Percentiles rank a stretch among this genome's conserved stretches.
phyloP scores from a whole-genome alignment of 1,140 invertebrate genomes.

The Conopomorpha cramerella region DNA sequence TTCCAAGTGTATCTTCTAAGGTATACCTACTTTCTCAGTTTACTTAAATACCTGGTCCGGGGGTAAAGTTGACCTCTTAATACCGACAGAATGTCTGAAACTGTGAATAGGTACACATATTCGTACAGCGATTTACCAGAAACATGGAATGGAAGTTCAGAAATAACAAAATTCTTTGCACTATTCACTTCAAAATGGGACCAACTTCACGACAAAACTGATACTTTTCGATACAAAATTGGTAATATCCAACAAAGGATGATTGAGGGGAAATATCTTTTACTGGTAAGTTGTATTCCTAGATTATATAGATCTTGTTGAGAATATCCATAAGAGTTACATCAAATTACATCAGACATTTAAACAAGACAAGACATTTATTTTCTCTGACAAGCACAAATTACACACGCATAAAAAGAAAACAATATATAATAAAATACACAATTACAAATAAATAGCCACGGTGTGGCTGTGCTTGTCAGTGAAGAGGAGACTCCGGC shows the following conservation, averaged over 20 bases:
- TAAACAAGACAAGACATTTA: no score
- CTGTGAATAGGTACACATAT: background rate
- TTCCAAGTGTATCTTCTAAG: no score
- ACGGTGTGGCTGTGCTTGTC: background rate
- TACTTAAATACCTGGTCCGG: background rate
- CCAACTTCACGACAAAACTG: slow-evolving; percentile 16
- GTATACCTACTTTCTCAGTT: no score
- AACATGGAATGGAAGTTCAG: background rate
- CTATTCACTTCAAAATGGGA: slow-evolving; percentile 23
- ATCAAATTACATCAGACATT: background rate
- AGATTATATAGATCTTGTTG: background rate
- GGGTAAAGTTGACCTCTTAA: no score
- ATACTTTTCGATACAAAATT: slow-evolving; percentile 37
- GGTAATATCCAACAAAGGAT: slow-evolving; percentile 20
- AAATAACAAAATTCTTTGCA: slow-evolving; percentile 8
- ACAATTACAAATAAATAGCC: background rate
- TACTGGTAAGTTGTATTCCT: slow-evolving; percentile 16
- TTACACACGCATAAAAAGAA: no score
- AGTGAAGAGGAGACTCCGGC: no score
- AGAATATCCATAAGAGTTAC: background rate
- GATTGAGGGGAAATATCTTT: slow-evolving; percentile 23
- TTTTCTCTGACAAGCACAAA: no score
- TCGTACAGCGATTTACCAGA: background rate
- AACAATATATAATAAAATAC: background rate
- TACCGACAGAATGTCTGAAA: background rate